Percentiles rank a stretch among this genome's conserved stretches.
Conservation (phyloP, 2,888 invertebrate species). For the Apamea sordens region DNA sequence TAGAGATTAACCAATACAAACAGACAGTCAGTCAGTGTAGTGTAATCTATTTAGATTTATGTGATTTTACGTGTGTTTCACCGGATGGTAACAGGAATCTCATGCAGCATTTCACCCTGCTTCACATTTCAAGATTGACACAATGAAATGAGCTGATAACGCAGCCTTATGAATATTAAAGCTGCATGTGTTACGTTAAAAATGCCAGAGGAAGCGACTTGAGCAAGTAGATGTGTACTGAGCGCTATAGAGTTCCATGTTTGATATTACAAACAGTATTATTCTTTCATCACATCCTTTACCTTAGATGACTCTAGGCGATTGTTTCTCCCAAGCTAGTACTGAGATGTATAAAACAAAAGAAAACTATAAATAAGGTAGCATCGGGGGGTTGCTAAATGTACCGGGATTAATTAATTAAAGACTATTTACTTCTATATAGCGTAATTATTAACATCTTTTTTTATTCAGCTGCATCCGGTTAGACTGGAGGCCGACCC, state of each 20-base stretch:
- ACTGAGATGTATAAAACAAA: not conserved
- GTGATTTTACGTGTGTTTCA: not conserved
- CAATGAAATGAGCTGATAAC: constrained; percentile 23
- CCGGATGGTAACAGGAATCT: not conserved
- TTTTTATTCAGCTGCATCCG: too few species aligned
- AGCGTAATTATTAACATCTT: too few species aligned
- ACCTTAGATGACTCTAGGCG: constrained; percentile 22
- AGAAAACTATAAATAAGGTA: too few species aligned
- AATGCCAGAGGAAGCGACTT: not conserved
- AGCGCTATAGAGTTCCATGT: not conserved
- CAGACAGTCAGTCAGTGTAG: too few species aligned
- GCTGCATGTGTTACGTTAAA: not conserved
- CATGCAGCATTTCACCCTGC: not conserved
- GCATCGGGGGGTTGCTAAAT: too few species aligned
- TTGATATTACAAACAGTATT: constrained; percentile 1
- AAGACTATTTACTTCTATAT: too few species aligned
- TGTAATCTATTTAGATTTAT: not conserved
- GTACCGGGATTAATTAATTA: too few species aligned
- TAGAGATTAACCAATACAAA: too few species aligned
- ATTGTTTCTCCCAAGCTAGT: constrained; percentile 3
- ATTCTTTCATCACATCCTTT: constrained; percentile 36
- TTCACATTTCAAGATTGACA: constrained; percentile 12
- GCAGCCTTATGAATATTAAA: constrained; percentile 8
- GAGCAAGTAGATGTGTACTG: not conserved
- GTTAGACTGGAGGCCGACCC: too few species aligned